Conservation (phyloP, 2,113 vertebrate species). For the Puntigrus tetrazona region DNA sequence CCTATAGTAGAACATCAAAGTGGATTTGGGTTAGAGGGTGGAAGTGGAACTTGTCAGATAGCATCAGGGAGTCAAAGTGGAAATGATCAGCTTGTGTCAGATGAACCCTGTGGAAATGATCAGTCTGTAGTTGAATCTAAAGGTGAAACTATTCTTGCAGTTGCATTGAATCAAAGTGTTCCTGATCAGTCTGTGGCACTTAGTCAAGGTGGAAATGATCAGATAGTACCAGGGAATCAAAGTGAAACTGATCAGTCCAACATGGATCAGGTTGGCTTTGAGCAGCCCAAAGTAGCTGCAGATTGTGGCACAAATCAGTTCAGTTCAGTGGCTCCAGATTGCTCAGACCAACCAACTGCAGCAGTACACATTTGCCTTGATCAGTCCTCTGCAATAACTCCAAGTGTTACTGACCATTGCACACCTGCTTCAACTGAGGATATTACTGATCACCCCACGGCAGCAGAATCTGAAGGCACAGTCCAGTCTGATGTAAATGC, state of each 20-base stretch:
- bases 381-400: neutral
- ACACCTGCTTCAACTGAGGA: constrained; percentile 14
- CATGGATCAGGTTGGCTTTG: neutral
- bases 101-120: constrained; percentile 2
- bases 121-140: neutral
- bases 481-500: constrained; percentile 13
- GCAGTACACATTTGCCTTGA: neutral
- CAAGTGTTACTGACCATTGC: neutral
- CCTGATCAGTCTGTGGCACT: neutral
- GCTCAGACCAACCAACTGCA: neutral
- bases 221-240: constrained; percentile 36
- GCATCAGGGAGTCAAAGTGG: neutral
- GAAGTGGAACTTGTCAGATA: neutral
- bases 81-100: constrained; percentile 1
- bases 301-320: neutral
- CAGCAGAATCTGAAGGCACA: neutral
- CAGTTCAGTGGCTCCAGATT: neutral
- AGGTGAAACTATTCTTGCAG: neutral
- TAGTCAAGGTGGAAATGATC: constrained; percentile 26
- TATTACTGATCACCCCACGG: constrained; percentile 8
- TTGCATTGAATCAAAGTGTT: constrained; percentile 5
- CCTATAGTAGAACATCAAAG: constrained; percentile 8
- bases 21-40: neutral
- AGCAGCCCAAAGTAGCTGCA: neutral
- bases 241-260: constrained; percentile 9